Percentiles rank a stretch among this genome's conserved stretches.
Evolutionary conservation across 35 echinoderm and acorn worm species (phyloP).

Genomic region (Apostichopus japonicus): DNA sequence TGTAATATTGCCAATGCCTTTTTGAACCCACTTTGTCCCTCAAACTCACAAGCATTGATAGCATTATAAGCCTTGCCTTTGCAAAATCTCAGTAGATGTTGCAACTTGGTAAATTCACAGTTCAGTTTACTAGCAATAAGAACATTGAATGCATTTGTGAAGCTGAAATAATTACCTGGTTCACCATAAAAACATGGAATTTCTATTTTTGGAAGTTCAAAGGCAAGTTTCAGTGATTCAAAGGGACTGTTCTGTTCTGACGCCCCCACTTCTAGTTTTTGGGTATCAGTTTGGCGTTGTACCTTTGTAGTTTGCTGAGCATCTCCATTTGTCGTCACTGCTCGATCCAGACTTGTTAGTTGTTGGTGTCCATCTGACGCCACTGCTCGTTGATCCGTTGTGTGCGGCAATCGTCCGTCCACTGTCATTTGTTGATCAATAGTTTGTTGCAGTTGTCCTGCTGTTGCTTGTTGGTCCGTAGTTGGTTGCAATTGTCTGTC

Average conservation of each 20-base stretch:
- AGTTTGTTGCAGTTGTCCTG: no score
- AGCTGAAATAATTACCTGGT: conserved; percentile 30
- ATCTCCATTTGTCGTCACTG: no score
- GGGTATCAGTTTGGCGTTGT: no score
- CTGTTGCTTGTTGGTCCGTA: no score
- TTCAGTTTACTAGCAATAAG: conserved; percentile 35
- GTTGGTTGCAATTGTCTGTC: no score
- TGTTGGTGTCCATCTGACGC: no score
- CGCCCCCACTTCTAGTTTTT: no score
- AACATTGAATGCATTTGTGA: conserved; percentile 42
- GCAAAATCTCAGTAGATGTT: conserved; percentile 50
- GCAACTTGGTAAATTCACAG: conserved; percentile 47
- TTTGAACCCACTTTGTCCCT: conserved; percentile 3
- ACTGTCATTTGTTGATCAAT: no score
- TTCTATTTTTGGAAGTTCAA: conserved; percentile 54
- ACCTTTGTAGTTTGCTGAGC: no score
- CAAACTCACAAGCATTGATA: conserved; percentile 30
- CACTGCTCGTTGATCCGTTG: no score
- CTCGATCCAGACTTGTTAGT: no score
- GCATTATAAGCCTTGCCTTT: conserved; percentile 52
- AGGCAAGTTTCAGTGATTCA: conserved; percentile 45
- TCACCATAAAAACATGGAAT: conserved; percentile 46
- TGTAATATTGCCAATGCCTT: conserved; percentile 34
- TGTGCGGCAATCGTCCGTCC: no score
- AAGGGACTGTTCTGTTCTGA: neutral